A percentile compares a stretch with the other conserved stretches of the same genome.
Evolutionary conservation across 1,140 invertebrate species (phyloP).

Genomic region (Pinna nobilis): DNA sequence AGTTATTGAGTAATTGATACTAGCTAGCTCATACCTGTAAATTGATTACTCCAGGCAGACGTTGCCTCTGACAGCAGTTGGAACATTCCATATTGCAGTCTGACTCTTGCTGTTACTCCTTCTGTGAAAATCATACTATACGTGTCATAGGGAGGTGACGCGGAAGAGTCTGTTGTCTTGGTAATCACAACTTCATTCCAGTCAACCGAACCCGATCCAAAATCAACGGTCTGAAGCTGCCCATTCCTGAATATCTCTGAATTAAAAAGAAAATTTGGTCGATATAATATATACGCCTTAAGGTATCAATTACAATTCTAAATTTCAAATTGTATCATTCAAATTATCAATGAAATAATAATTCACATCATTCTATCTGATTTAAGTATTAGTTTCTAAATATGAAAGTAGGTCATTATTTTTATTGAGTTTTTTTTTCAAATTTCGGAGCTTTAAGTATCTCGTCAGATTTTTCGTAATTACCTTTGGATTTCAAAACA

Average conservation of each 20-base stretch:
- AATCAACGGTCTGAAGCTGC: neutral
- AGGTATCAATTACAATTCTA: no score
- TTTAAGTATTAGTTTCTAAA: no score
- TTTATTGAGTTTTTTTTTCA: no score
- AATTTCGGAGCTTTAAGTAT: no score
- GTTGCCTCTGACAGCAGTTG: slow-evolving; percentile 7
- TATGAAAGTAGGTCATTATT: no score
- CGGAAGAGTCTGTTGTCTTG: slow-evolving; percentile 2
- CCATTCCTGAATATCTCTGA: slow-evolving; percentile 33
- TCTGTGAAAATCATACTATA: slow-evolving; percentile 36
- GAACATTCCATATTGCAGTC: slow-evolving; percentile 17
- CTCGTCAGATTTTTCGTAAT: no score
- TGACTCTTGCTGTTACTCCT: slow-evolving; percentile 13
- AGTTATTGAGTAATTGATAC: slow-evolving; percentile 34
- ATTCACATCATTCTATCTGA: no score
- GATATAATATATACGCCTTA: no score
- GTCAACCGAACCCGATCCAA: neutral
- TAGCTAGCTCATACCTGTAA: slow-evolving; percentile 5
- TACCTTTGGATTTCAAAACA: no score
- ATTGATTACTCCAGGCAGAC: neutral
- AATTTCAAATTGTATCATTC: no score
- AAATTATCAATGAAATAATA: no score
- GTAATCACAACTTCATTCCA: slow-evolving; percentile 22
- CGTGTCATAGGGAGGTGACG: neutral
- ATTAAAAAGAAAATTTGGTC: neutral